phyloP scores from a whole-genome alignment of 2,797 vertebrate species.

The Chlorospingus flavigularis region DNA sequence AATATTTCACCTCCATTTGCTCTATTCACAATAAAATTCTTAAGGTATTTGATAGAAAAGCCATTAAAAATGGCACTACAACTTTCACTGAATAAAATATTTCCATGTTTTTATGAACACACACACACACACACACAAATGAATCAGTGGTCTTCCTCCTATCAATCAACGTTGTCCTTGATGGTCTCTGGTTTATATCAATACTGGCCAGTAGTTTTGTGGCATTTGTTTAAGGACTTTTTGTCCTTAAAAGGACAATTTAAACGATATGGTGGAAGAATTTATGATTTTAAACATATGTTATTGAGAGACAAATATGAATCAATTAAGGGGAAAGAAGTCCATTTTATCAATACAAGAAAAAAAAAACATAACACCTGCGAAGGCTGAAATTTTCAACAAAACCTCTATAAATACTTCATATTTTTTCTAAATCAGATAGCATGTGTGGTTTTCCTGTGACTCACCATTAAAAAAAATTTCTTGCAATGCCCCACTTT shows the following conservation, averaged over 20 bases:
- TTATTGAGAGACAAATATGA: background rate
- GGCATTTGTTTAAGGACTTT: background rate
- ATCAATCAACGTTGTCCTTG: accelerated
- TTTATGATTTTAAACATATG: background rate
- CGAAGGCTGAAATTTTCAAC: background rate
- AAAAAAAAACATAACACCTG: background rate
- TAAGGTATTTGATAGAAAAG: background rate
- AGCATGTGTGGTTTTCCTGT: background rate
- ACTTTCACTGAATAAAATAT: background rate
- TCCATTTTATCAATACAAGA: background rate
- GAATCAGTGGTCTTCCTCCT: background rate
- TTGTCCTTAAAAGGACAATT: background rate
- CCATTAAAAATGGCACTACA: background rate
- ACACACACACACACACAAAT: background rate
- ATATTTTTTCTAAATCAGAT: background rate
- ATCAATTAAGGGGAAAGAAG: background rate
- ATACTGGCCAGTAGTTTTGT: background rate
- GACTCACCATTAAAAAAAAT: background rate
- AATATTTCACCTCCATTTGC: background rate
- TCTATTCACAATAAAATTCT: background rate
- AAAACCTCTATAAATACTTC: background rate
- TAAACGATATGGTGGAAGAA: background rate
- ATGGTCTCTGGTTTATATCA: background rate
- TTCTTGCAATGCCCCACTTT: background rate
- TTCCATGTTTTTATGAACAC: background rate